A percentile compares a stretch with the other conserved stretches of the same genome.
Evolutionary conservation across 1,140 invertebrate species (phyloP).

Genomic region (Oryctes rhinoceros): DNA sequence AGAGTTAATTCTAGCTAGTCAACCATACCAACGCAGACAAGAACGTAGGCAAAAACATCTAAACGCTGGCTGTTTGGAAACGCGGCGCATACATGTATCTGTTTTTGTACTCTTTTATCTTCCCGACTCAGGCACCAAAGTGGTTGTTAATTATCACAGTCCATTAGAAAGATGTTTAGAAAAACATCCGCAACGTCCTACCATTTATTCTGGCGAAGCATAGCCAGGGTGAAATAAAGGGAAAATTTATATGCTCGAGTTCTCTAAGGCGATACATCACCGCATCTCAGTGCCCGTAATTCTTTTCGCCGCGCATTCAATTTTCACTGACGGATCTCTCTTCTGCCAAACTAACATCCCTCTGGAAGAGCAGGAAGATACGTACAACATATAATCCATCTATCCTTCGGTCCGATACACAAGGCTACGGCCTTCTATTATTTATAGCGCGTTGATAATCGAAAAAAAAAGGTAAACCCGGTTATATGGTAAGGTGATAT

Average conservation of each 20-base stretch:
- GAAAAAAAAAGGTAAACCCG: constrained; percentile 6
- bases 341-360: neutral
- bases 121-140: constrained; percentile 18
- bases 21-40: neutral
- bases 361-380: neutral
- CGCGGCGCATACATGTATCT: neutral
- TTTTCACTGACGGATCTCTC: constrained; percentile 30
- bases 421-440: neutral
- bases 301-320: constrained; percentile 26
- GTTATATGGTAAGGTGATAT: constrained; percentile 5
- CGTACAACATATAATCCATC: constrained; percentile 18
- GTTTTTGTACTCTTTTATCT: constrained; percentile 13
- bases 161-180: constrained; percentile 32
- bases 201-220: neutral
- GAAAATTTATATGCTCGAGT: neutral
- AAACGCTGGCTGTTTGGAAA: neutral
- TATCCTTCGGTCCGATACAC: neutral
- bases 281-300: constrained; percentile 17
- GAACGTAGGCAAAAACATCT: neutral
- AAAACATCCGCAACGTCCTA: constrained; percentile 21
- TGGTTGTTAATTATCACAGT: constrained; percentile 32
- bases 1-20: neutral
- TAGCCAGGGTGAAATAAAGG: constrained; percentile 5
- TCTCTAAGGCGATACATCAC: constrained; percentile 17
- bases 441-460: constrained; percentile 27